These are phyloP conservation scores for Mylabris sibirica DNA, from an alignment of 2,888 invertebrate genomes.

Conservation along the genomic window DNA sequence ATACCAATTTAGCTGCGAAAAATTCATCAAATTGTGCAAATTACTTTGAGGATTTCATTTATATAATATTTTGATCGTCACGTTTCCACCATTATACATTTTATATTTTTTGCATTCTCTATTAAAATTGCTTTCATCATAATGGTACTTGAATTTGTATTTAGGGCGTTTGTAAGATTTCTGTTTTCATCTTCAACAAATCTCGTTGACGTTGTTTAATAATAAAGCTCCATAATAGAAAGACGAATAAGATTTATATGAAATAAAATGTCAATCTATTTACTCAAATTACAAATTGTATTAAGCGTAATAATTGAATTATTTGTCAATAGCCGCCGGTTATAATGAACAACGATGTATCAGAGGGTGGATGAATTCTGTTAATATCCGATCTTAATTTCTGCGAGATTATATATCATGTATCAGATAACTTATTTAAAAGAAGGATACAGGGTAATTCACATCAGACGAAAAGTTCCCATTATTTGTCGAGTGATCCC, in stretches of 20 bases:
- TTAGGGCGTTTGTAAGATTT: conserved; percentile 25
- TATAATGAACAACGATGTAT: conserved; percentile 9
- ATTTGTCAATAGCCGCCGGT: conserved; percentile 7
- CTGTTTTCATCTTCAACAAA: not conserved
- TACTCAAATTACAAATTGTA: not conserved
- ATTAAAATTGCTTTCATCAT: conserved; percentile 31
- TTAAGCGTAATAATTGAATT: conserved; percentile 12
- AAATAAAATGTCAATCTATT: not conserved
- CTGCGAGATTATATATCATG: not conserved
- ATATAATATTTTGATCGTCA: conserved; percentile 18
- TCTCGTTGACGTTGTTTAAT: not conserved
- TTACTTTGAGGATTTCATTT: conserved; percentile 7
- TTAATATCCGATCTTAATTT: conserved; percentile 5
- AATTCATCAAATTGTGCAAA: not conserved
- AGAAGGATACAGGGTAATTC: too few relatives aligned
- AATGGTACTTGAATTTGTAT: conserved; percentile 38
- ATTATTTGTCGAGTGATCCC: too few relatives aligned
- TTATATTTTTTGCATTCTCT: conserved; percentile 27
- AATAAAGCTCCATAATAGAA: not conserved
- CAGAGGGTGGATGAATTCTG: conserved; percentile 1
- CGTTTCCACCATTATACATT: conserved; percentile 22
- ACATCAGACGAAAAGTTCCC: too few relatives aligned
- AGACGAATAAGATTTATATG: not conserved
- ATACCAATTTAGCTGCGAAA: not conserved
- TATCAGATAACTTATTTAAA: not conserved